Base-by-base conservation (phyloP, 2,888 invertebrate genomes). In the Chymomyza amoena region DNA sequence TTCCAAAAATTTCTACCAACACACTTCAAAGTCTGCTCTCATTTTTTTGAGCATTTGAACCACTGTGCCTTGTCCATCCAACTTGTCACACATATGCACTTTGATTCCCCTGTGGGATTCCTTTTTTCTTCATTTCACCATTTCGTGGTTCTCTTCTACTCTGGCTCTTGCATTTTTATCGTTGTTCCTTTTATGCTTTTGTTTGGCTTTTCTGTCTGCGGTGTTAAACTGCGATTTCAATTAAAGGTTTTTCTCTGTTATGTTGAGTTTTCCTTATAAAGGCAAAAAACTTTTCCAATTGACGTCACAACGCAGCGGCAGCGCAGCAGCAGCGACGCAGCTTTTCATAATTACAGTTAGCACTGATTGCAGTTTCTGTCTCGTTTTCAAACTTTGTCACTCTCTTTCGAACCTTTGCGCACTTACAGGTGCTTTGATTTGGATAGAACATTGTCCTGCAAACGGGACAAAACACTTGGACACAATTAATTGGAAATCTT, bases 221-320 rank as follows among this genome's bases (percentile, higher is more conserved):
- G 18, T 69, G 69, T 61, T 70, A 54, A 74, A 50, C 75, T 69
- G 59, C 66, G 66, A 72, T 77, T 82, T 83, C 73, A 86, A 77
- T 86, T 77, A 72, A 76, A 68, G 57, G 64, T 59, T 68, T 66
- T 52, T 15, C 68, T 69, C 52, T 61, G 59, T 61, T 56, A 45
- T 61, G 68, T 63, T 59, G 45, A 72, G 45, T 57, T 66, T 64
- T 52, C 15, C 25, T 45, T 45, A 45, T 7, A 45, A 60, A 54
- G 39, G 13, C 9, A 13, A 20, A 54, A 54, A 54, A 54, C 54
- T 20, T 54, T 54, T 20, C 20, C 54, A 54, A 54, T 60, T 60
- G 28, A 45, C 39, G 39, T 45, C 13, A 13, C 39, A 4, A 15
- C 0, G 13, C 39, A 9, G 36, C 0, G 36, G 36, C 36, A 36